Conservation (phyloP, 1,140 invertebrate genomes). For the Lasioglossum baleicum region DNA sequence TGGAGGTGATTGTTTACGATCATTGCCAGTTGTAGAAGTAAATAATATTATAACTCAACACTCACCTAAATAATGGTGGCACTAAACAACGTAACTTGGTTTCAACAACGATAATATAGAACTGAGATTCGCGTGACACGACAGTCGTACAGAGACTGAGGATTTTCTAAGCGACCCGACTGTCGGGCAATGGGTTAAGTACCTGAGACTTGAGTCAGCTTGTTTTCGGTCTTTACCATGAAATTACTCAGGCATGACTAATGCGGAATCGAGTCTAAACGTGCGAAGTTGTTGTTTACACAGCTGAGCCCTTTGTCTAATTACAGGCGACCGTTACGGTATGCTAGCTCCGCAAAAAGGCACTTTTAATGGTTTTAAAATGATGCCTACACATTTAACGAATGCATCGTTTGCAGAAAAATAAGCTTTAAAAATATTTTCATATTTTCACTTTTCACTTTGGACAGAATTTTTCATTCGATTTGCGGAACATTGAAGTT, state of each 20-base stretch:
- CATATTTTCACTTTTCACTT: too few species aligned
- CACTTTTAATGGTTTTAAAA: too few species aligned
- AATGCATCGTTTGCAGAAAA: too few species aligned
- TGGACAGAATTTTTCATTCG: too few species aligned
- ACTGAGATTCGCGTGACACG: not conserved
- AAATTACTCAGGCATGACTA: constrained; percentile 22
- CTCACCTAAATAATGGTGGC: not conserved
- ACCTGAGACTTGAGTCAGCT: constrained; percentile 20
- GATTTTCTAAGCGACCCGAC: not conserved
- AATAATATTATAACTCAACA: too few species aligned
- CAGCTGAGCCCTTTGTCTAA: not conserved
- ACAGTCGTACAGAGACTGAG: not conserved
- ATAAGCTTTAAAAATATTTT: too few species aligned
- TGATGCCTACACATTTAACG: too few species aligned
- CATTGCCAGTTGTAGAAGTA: too few species aligned
- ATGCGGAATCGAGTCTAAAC: not conserved
- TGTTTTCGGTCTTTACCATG: constrained; percentile 21
- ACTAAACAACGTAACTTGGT: not conserved
- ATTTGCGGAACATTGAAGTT: too few species aligned
- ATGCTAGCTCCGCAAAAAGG: not conserved
- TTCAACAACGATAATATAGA: not conserved
- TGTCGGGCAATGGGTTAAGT: not conserved
- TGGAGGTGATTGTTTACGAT: too few species aligned
- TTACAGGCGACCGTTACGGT: not conserved
- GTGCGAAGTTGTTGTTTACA: not conserved